phyloP scores from a whole-genome alignment of 2,113 vertebrate species.

The Ancistrus triradiatus region DNA sequence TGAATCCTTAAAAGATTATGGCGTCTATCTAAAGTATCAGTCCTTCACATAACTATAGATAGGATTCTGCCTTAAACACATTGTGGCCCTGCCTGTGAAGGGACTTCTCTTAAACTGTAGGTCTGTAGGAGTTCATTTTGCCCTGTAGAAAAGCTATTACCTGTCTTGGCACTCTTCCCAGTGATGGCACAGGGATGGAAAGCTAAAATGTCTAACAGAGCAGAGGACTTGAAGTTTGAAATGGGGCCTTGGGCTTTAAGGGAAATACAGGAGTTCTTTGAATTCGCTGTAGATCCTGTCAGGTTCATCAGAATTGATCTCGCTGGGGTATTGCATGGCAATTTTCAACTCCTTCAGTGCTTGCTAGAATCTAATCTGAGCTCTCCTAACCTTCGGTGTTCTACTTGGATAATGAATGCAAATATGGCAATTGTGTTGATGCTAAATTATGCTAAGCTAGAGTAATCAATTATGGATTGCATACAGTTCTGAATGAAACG shows the following conservation, averaged over 20 bases:
- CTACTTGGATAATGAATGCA: constrained; percentile 6
- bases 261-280: constrained; percentile 1
- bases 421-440: constrained; percentile 9
- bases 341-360: constrained; percentile 12
- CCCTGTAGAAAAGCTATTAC: constrained; percentile 10
- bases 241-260: neutral
- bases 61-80: no score
- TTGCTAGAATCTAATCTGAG: constrained; percentile 2
- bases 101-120: no score
- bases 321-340: constrained; percentile 2
- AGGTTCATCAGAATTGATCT: constrained; percentile 21
- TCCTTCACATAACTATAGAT: no score
- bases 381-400: constrained; percentile 21
- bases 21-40: no score
- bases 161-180: constrained; percentile 19
- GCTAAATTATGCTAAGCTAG: constrained; percentile 13
- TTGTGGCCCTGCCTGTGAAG: no score
- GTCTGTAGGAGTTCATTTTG: no score
- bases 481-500: neutral
- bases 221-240: neutral
- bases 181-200: constrained; percentile 13
- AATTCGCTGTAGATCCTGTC: constrained; percentile 24
- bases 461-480: neutral
- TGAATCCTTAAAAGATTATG: no score
- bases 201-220: neutral